These are phyloP conservation scores for Cremastinae sp. DNA, from an alignment of 2,888 invertebrate species.

Conservation along the genomic window DNA sequence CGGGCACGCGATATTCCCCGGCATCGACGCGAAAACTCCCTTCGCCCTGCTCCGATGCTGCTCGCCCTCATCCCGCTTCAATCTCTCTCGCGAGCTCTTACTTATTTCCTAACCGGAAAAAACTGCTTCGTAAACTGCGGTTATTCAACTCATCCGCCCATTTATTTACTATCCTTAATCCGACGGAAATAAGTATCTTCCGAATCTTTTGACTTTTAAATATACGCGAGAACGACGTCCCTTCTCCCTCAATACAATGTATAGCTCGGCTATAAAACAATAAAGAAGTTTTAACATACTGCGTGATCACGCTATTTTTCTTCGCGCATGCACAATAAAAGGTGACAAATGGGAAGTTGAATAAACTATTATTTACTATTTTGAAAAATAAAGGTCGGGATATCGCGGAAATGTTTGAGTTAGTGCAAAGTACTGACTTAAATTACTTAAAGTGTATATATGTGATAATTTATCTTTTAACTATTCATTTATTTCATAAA, in stretches of 20 bases:
- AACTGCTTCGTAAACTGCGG: conserved; percentile 49
- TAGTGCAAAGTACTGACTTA: no score
- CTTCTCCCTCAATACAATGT: background rate
- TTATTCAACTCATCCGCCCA: conserved; percentile 21
- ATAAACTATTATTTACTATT: no score
- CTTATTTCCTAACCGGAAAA: conserved; percentile 54
- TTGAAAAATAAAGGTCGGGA: no score
- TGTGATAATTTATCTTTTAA: no score
- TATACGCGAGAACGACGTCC: background rate
- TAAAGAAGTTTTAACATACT: no score
- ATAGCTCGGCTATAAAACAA: conserved; percentile 8
- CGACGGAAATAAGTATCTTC: conserved; percentile 4
- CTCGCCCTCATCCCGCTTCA: conserved; percentile 18
- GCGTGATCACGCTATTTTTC: no score
- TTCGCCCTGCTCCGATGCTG: conserved; percentile 35
- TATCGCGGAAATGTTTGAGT: no score
- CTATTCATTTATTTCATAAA: no score
- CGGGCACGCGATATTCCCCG: background rate
- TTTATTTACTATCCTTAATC: conserved; percentile 43
- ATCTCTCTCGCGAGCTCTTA: conserved; percentile 45
- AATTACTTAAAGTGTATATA: no score
- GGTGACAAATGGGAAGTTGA: no score
- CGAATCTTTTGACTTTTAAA: background rate
- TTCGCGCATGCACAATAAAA: no score
- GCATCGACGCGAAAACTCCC: conserved; percentile 24